phyloP scores from a whole-genome alignment of 1,140 invertebrate genomes.

The Brachionus plicatilis region DNA sequence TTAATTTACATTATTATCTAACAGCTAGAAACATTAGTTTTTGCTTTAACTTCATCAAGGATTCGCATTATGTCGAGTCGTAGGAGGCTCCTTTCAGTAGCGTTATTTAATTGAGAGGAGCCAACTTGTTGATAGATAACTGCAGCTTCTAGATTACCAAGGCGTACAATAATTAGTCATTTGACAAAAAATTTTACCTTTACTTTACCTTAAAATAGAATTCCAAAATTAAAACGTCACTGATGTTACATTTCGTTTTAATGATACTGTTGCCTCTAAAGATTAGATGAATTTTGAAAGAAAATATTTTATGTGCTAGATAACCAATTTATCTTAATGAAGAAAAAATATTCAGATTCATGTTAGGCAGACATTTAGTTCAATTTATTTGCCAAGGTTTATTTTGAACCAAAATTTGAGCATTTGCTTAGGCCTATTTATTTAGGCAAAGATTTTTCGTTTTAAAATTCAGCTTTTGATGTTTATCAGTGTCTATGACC shows the following conservation, averaged over 20 bases:
- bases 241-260: neutral
- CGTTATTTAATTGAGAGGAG: neutral
- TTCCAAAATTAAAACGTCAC: neutral
- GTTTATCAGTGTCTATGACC: neutral
- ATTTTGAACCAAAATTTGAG: neutral
- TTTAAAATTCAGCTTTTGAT: neutral
- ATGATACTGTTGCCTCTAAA: neutral
- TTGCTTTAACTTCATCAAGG: neutral
- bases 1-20: neutral
- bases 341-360: neutral
- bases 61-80: conserved; percentile 5
- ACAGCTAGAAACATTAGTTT: neutral
- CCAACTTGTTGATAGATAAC: neutral
- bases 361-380: neutral
- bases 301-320: neutral
- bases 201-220: neutral
- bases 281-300: neutral
- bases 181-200: neutral
- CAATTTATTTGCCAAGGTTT: neutral
- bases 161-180: neutral
- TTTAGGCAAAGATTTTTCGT: neutral
- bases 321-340: neutral
- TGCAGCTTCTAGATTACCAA: neutral
- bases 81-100: neutral
- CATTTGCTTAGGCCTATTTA: neutral